Conservation (phyloP, 1,140 invertebrate genomes). For the Hesperophylax magnus region DNA sequence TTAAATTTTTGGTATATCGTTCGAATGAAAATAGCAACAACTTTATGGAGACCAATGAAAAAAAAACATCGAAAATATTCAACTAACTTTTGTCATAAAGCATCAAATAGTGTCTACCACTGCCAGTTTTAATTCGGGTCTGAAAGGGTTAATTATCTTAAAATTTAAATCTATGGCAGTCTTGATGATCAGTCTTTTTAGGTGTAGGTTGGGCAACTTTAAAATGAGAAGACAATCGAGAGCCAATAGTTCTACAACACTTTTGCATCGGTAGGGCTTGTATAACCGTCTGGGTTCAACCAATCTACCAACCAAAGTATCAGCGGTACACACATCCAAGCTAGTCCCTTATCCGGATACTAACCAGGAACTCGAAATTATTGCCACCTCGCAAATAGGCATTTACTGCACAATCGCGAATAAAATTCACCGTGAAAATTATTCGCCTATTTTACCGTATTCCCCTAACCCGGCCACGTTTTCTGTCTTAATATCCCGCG, state of each 20-base stretch:
- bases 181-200: no score
- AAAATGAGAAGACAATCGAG: no score
- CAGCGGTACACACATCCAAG: neutral
- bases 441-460: neutral
- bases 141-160: no score
- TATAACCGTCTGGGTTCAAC: slow-evolving; percentile 51
- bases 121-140: no score
- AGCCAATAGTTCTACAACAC: neutral
- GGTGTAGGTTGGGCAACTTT: no score
- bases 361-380: neutral
- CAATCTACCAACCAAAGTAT: slow-evolving; percentile 30
- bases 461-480: neutral
- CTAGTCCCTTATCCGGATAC: neutral
- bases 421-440: neutral
- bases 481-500: neutral
- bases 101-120: no score
- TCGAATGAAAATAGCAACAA: no score
- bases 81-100: no score
- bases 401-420: neutral
- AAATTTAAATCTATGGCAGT: no score
- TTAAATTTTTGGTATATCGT: no score
- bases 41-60: no score
- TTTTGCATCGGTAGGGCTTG: slow-evolving; percentile 51
- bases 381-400: neutral
- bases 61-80: no score